phyloP scores from a whole-genome alignment of 2,113 vertebrate genomes.

The Phocoena phocoena region DNA sequence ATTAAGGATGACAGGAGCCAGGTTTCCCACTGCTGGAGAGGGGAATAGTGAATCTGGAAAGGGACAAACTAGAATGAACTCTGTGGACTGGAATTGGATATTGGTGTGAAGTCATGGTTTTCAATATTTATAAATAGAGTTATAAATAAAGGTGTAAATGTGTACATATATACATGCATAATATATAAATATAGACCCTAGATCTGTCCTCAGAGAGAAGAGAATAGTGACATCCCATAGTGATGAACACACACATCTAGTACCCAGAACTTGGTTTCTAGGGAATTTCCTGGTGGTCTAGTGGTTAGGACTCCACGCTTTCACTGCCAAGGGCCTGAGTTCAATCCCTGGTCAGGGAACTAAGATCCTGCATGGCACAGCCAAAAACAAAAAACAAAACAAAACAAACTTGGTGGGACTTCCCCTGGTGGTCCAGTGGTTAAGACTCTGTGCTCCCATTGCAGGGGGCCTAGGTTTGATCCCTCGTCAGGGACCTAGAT shows the following conservation, averaged over 20 bases:
- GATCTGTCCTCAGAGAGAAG: neutral
- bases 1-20: neutral
- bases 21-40: neutral
- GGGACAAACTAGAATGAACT: neutral
- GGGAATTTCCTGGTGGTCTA: neutral
- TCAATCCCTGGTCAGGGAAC: neutral
- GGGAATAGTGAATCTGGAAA: neutral
- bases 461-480: too few species aligned
- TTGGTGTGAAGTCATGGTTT: neutral
- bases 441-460: too few species aligned
- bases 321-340: neutral
- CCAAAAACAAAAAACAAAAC: neutral
- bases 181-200: neutral
- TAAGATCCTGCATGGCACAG: neutral
- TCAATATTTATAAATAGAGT: neutral
- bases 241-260: neutral
- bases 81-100: neutral
- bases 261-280: neutral
- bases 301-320: neutral
- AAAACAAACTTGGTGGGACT: neutral
- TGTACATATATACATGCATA: neutral
- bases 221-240: neutral
- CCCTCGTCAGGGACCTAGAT: too few species aligned
- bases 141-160: neutral
- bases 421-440: too few species aligned